Base-by-base conservation (phyloP, 2,888 invertebrate species). In the Oxycera nigricornis region DNA sequence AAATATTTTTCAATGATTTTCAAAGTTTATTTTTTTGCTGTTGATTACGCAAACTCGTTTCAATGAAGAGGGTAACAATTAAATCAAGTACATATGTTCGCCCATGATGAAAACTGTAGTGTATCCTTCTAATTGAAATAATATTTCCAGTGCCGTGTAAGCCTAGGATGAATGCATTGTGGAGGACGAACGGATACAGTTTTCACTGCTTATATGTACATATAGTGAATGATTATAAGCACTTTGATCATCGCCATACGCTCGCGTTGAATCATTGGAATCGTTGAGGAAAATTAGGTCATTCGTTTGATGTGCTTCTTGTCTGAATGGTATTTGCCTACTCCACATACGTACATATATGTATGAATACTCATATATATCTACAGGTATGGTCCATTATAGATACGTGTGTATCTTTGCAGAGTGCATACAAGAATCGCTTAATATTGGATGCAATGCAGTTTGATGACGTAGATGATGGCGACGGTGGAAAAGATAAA, bases 241-340 rank as follows among this genome's bases (percentile, higher is more conserved):
- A 59, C 59, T 59, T 59, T 59, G 30, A 59, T 59, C 59, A 59
- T 28, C 59, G 30, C 6, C 30, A 59, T 17, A 30, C 17, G 50
- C 30, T 59, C 30, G 6, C 4, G 14, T 28, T 17, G 22, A 62
- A 35, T 39, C 35, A 22, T 35, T 39, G 22, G n/a, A 62, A 35
- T 50, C 59, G 17, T 17, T 7, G 35, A 39, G 20, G 26, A 26
- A 62, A 62, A 62, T 62, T 20, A 62, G 62, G 62, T 62, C 39
- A 62, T 62, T 35, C 62, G 39, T 62, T 62, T 62, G 31, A 62
- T 62, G 35, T 39, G 39, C 62, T 62, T 62, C 62, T 39, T 20
- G 3, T 30, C 11, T 39, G 35, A 62, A 62, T 62, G 20, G 22
- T 62, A 62, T 62, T 62, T 62, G 62, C 62, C 62, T 62, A 39